Base-by-base conservation (phyloP, 1,140 invertebrate species). In the Tetragnatha versicolor region DNA sequence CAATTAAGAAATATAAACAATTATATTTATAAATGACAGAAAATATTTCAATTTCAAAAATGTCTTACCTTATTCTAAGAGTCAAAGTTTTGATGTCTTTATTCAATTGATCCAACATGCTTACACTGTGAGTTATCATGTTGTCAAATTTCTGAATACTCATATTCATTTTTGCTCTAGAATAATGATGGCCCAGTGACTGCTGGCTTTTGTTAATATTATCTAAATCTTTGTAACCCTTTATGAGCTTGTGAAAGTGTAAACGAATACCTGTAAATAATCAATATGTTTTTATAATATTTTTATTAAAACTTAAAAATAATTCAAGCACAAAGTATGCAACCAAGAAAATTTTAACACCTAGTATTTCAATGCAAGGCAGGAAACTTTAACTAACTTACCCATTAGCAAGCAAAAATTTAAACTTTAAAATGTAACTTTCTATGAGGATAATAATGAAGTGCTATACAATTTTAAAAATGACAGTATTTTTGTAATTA, bases 91-190 rank as follows among this genome's bases (percentile, higher is more conserved):
- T 99, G 12, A 99, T 91, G 86, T 99, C 97, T 85, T 99, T 99
- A 84, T 99, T 97, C 14, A 99, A 85, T 86, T 99, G 97, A 88
- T 99, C 98, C 42, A 99, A 86, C 7, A 99, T 85, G 14, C 94
- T 93, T 83, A 99, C 98, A 63, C 94, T 95, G 85, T 99, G 98
- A 83, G 99, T 99, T 63, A 99, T 98, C 97, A 99, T 99, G 85
- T 99, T 99, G 86, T 99, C 98, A 0, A 93, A 94, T 83, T 97
- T 88, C 87, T 99, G 92, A 0, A 99, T 95, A 86, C 99, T 99
- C 87, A 99, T 99, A 88, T 99, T 99, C 10, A 99, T 95, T 86
- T 98, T 93, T 7, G 93, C 92, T 84, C 98, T 89, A 0, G 98
- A 99, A 87, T 99, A 99, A 78, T 95, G 96, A 85, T 99, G 98